phyloP scores from a whole-genome alignment of 2,888 invertebrate genomes.

The Hypomecis atomaria region DNA sequence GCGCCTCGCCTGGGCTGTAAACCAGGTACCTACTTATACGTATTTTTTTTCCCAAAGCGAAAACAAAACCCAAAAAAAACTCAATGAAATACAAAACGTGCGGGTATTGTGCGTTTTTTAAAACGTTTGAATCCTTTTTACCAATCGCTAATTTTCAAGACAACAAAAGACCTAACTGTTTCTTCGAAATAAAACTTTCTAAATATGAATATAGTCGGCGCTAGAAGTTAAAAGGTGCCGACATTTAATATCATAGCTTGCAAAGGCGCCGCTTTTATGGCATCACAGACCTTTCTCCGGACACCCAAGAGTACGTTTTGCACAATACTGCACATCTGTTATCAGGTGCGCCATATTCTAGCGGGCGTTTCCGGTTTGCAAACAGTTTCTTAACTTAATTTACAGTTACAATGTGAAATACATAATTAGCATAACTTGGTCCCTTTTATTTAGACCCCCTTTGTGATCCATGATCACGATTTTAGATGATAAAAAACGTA shows the following conservation, averaged over 20 bases:
- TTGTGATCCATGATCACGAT: too few relatives aligned
- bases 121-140: constrained; percentile 43
- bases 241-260: constrained; percentile 71
- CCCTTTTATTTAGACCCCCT: too few relatives aligned
- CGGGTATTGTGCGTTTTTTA: constrained; percentile 36
- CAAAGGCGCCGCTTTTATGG: constrained; percentile 70
- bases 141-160: constrained; percentile 47
- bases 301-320: constrained; percentile 64
- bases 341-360: constrained; percentile 56
- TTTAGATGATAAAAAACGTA: too few relatives aligned
- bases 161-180: constrained; percentile 66
- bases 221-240: constrained; percentile 67
- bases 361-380: constrained; percentile 53
- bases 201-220: constrained; percentile 60
- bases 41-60: constrained; percentile 37
- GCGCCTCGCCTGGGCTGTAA: background rate
- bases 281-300: constrained; percentile 58
- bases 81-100: constrained; percentile 30
- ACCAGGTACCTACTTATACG: constrained; percentile 22
- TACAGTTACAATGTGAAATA: constrained; percentile 38
- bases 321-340: constrained; percentile 61
- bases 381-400: constrained; percentile 41
- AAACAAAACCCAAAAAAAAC: constrained; percentile 25
- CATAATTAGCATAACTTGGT: too few relatives aligned
- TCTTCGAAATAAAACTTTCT: constrained; percentile 74